Evolutionary conservation across 2,888 invertebrate genomes (phyloP), one percentile per base, ranked within the genome.

Genomic region (Latrodectus hesperus): DNA sequence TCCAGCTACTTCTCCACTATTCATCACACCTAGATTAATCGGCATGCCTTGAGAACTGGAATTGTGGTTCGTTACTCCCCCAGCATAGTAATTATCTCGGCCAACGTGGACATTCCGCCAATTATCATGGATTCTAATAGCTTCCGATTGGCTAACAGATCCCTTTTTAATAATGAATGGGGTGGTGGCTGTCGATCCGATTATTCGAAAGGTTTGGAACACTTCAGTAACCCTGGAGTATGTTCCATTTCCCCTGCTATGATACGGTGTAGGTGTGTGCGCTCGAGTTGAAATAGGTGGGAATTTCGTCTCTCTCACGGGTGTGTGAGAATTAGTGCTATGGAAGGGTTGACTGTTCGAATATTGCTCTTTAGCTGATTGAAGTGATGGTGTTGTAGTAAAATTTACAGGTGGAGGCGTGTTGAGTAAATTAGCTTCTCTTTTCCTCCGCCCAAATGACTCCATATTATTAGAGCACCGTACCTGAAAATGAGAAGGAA

Each of bases 401-500:
- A 38, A 17, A 17, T 60, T 60, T 12, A 12, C n/a, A 60, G 60
- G 60, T 60, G 12, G 60, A 16, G 60, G n/a, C 1, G 60, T 12
- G n/a, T 16, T 12, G 12, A 12, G n/a, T 10, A 16, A 11, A 10
- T 74, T 55, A 12, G 73, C 53, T n/a, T 87, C 87, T 82, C 87
- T 78, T 53, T 91, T 90, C 71, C 91, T 90, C 75, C 91, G 90
- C 49, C 92, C 92, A 90, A 91, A 92, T 12, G 92, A 92, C 68
- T 92, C 92, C 73, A 91, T 90, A 17, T 91, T 92, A 82, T 91
- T 91, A 88, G 91, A 90, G 88, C 92, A 92, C 71, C 92, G 91
- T 49, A 92, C 91, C 92, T 92, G 89, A 14, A 55, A 72, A 26
- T 22, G 51, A 49, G 22, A 14, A 16, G 17, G 9, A n/a, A 65